Evolutionary conservation across 1,140 invertebrate species (phyloP), one percentile per base, ranked within the genome.

Genomic region (Scaptomyza graminum): DNA sequence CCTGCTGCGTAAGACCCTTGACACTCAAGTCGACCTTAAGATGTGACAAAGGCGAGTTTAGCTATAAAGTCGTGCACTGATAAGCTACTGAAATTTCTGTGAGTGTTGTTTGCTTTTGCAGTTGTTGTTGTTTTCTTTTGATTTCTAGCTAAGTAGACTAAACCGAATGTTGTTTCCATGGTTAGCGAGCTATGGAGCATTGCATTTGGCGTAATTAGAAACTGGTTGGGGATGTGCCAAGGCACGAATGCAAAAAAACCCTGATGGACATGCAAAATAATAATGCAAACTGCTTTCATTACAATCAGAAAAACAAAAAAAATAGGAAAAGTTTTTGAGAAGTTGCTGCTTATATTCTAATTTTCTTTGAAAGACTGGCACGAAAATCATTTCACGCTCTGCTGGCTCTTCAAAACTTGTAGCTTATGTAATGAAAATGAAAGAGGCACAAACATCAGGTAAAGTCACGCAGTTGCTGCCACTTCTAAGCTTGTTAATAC

Each of bases 131-230:
- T 13, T 13, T n/a, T n/a, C 37, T 41, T 41, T 41, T 39, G 37
- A 39, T 39, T 39, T 12, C 7, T 28, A 31, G 55, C 55, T 28
- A 16, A 49, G 31, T 25, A 43, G 46, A 22, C 44, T 12, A 39
- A 50, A 16, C 18, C 18, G 31, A 49, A 39, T 57, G 34, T 67
- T 59, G 13, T 67, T 67, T 59, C 37, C n/a, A 55, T 64, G 47
- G 12, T 25, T 74, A 15, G 46, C 39, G 60, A 65, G 71, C 59
- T n/a, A 74, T 22, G 18, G 44, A 74, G 47, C 71, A 79, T 66
- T 69, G 72, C 46, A 74, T 83, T 68, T 70, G 65, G 75, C 65
- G 84, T 88, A 88, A 88, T 83, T 88, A 84, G 67, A 88, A 71
- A 74, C 79, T 66, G 57, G 69, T 54, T 49, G 56, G 51, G 44